phyloP scores from a whole-genome alignment of 1,140 invertebrate species.

The Mamestra configurata region DNA sequence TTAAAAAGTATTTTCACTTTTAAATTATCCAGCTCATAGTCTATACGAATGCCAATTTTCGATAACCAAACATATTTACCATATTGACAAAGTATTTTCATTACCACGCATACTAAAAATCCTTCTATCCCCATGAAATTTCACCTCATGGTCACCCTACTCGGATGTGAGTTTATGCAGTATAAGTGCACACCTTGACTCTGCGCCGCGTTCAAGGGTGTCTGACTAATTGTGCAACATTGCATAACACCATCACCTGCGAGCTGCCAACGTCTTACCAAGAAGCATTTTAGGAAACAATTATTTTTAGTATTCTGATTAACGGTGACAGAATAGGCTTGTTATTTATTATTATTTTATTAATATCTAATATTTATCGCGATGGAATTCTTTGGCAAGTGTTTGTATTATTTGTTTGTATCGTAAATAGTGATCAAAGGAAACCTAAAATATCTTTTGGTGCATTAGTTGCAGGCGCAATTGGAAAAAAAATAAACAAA shows the following conservation, averaged over 20 bases:
- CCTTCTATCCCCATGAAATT: not conserved
- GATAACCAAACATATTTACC: too few species aligned
- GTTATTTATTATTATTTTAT: not conserved
- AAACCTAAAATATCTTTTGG: not conserved
- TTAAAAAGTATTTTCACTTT: too few species aligned
- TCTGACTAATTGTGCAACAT: conserved; percentile 37
- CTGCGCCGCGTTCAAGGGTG: not conserved
- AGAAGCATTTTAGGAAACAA: not conserved
- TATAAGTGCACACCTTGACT: conserved; percentile 40
- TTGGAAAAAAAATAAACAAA: too few species aligned
- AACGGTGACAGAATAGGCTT: not conserved
- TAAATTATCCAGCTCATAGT: too few species aligned
- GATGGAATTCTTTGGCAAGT: not conserved
- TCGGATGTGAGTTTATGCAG: conserved; percentile 22
- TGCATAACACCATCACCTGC: conserved; percentile 19
- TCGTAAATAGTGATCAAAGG: conserved; percentile 9
- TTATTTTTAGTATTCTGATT: conserved; percentile 1
- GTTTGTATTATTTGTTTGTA: not conserved
- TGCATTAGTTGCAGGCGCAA: not conserved
- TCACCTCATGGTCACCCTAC: conserved; percentile 11
- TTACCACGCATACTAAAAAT: too few species aligned
- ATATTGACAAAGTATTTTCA: too few species aligned
- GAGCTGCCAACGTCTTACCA: not conserved
- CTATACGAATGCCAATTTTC: too few species aligned
- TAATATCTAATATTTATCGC: not conserved